Base-by-base conservation (phyloP, 2,797 vertebrate species). In the Lacerta viridis region DNA sequence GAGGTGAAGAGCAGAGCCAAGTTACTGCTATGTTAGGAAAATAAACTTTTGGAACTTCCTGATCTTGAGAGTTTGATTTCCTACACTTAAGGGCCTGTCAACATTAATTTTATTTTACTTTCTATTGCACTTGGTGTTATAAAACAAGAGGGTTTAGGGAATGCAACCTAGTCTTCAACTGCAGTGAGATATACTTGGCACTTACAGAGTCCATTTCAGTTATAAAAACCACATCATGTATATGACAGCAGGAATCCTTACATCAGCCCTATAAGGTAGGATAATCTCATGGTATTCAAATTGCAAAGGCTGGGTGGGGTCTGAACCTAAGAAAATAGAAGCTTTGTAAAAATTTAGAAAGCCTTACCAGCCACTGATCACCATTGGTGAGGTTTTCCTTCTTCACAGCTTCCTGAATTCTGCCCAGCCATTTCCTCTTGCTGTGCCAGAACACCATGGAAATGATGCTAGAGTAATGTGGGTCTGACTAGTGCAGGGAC, bases 1-100 rank as follows among this genome's bases (percentile, higher is more conserved):
- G 43, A 39, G 27, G 9, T 39, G 3, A 15, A 55, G 10, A 91
- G 43, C 78, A 75, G 82, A 11, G 69, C 5, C 1, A 76, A 81
- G 0, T 1, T 41, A 91, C 90, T 50, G 7, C 0, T 64, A 1
- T 27, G 33, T 23, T 86, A 76, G 61, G 84, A 88, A 87, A 15
- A 69, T 2, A 0, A 88, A 20, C 69, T 5, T 89, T 85, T 72
- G 86, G 87, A 68, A 23, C 88, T 92, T 91, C 50, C 79, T 74
- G 36, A 27, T 5, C 82, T 92, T 88, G 41, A 20, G 59, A 20
- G 3, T 2, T 72, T 87, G 83, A 41, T 43, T 89, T 92, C 41
- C 55, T 61, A 8, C 1, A 83, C 20, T 90, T 90, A 13, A 82
- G 84, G 80, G 87, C 91, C n/a, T n/a, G 90, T 59, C 84, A 29